Evolutionary conservation across 1,140 invertebrate genomes (phyloP).

Genomic region (Delia radicum): DNA sequence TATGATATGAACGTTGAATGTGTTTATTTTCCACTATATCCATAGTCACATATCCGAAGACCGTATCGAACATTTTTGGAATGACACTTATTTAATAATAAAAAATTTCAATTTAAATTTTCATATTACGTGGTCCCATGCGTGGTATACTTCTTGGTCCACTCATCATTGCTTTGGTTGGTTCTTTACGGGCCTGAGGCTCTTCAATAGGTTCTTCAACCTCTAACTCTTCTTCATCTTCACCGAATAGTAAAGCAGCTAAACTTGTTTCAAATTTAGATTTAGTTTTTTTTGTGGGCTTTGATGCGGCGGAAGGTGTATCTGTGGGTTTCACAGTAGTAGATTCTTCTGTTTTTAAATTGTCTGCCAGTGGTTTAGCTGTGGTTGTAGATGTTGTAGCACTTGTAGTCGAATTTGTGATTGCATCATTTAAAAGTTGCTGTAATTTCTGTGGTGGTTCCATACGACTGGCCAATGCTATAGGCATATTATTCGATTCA

Average conservation of each 20-base stretch:
- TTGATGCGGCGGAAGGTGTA: conserved; percentile 5
- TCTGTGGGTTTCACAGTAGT: conserved; percentile 25
- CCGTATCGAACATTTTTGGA: too few relatives aligned
- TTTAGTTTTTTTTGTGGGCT: conserved; percentile 34
- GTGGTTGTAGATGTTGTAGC: conserved; percentile 27
- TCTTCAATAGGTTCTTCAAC: conserved; percentile 39
- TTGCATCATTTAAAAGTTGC: background rate
- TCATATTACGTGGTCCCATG: conserved; percentile 48
- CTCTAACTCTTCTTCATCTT: conserved; percentile 38
- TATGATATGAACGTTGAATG: too few relatives aligned
- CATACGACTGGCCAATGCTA: conserved; percentile 34
- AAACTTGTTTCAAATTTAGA: conserved; percentile 50
- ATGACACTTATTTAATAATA: conserved; percentile 34
- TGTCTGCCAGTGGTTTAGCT: conserved; percentile 26
- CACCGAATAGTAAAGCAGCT: conserved; percentile 49
- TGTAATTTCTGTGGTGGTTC: conserved; percentile 19
- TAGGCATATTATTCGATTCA: conserved; percentile 34
- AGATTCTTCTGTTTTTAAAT: background rate
- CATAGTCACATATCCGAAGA: too few relatives aligned
- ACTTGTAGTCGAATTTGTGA: conserved; percentile 28
- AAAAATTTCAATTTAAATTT: conserved; percentile 7
- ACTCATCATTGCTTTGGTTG: conserved; percentile 25
- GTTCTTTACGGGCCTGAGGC: conserved; percentile 21
- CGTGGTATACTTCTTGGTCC: conserved; percentile 44
- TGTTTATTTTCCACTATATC: too few relatives aligned